A percentile compares a stretch with the other conserved stretches of the same genome.
phyloP scores from a whole-genome alignment of 2,888 invertebrate genomes.

The Cylloceria caligata region DNA sequence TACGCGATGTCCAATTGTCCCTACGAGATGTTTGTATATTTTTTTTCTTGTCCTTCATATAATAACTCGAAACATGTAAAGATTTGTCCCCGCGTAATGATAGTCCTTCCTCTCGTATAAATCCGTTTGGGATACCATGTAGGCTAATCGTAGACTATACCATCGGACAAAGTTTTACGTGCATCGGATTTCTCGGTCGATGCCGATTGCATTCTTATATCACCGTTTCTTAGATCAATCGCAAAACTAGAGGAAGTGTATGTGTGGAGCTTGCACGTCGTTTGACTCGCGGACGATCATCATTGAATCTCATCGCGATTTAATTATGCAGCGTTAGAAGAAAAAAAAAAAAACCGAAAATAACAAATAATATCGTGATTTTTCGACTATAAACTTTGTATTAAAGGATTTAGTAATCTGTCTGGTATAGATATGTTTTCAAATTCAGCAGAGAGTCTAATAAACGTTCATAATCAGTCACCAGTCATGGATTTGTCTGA shows the following conservation, averaged over 20 bases:
- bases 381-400: slow-evolving; percentile 29
- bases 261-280: neutral
- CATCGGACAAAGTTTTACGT: slow-evolving; percentile 23
- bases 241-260: slow-evolving; percentile 3
- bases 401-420: slow-evolving; percentile 8
- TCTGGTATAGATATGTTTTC: slow-evolving; percentile 15
- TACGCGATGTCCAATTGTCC: slow-evolving; percentile 25
- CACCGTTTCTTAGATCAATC: slow-evolving; percentile 28
- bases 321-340: neutral
- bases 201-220: neutral
- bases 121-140: slow-evolving; percentile 27
- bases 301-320: slow-evolving; percentile 59
- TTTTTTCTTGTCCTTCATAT: slow-evolving; percentile 48
- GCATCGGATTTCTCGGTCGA: neutral
- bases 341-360: neutral
- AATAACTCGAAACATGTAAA: slow-evolving; percentile 52
- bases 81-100: slow-evolving; percentile 43
- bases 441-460: slow-evolving; percentile 25
- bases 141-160: slow-evolving; percentile 42
- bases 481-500: slow-evolving; percentile 58
- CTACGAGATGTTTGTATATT: slow-evolving; percentile 58
- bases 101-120: slow-evolving; percentile 27
- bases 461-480: slow-evolving; percentile 7
- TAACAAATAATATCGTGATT: slow-evolving; percentile 1
- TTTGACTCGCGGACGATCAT: slow-evolving; percentile 14